A percentile compares a stretch with the other conserved stretches of the same genome.
Conservation (phyloP, 2,888 invertebrate genomes). For the Melanargia galathea region DNA sequence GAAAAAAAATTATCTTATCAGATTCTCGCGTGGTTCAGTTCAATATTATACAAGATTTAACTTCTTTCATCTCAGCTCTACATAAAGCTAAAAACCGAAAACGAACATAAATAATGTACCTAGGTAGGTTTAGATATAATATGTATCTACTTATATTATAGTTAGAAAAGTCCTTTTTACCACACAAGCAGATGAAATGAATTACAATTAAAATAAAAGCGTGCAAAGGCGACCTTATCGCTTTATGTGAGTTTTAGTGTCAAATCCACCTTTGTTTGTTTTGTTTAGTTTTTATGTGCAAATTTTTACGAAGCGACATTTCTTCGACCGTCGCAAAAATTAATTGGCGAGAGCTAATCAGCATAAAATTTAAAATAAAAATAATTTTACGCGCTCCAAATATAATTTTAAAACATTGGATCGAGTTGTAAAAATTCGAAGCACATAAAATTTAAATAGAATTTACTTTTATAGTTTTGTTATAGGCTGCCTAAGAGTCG, state of each 20-base stretch:
- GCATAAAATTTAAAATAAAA: conserved; percentile 11
- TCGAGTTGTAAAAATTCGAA: not conserved
- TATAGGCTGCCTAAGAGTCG: not conserved
- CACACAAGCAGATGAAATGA: too few relatives aligned
- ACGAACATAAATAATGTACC: too few relatives aligned
- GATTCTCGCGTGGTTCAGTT: not conserved
- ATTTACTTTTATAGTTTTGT: conserved; percentile 16
- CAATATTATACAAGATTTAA: not conserved
- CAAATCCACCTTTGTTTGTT: not conserved
- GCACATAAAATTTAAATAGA: conserved; percentile 18
- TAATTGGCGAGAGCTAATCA: not conserved
- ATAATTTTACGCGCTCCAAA: conserved; percentile 2
- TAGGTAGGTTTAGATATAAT: too few relatives aligned
- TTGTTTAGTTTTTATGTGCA: not conserved
- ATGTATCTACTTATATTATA: too few relatives aligned
- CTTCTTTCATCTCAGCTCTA: not conserved
- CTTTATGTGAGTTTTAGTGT: not conserved
- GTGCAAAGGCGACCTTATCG: too few relatives aligned
- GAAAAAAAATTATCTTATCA: not conserved
- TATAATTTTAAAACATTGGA: conserved; percentile 8
- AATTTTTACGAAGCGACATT: not conserved
- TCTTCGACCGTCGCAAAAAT: conserved; percentile 4
- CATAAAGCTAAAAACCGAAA: not conserved
- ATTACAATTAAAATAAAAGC: too few relatives aligned
- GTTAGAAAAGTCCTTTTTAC: too few relatives aligned